Evolutionary conservation across 2,797 vertebrate species (phyloP).

Genomic region (Sphaeramia orbicularis): DNA sequence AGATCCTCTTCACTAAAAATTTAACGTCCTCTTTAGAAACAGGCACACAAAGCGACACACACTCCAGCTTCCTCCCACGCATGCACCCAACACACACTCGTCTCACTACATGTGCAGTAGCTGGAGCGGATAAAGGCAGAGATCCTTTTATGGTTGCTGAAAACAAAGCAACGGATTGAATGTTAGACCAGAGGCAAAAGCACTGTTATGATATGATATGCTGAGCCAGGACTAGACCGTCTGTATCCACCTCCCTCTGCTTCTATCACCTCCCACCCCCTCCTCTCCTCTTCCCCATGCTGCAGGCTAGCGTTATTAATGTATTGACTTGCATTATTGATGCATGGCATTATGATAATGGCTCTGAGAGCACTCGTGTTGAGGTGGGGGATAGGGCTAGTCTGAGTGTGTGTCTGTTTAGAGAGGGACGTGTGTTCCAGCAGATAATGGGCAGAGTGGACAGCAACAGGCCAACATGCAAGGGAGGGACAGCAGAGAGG

Average conservation of each 20-base stretch:
- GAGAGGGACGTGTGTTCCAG: constrained; percentile 30
- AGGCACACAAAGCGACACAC: constrained; percentile 6
- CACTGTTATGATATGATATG: constrained; percentile 55
- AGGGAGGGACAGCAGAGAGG: constrained; percentile 9
- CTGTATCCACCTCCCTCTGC: constrained; percentile 24
- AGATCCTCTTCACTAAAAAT: background rate
- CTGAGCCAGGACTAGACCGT: constrained; percentile 56
- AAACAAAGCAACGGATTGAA: constrained; percentile 59
- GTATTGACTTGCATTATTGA: constrained; percentile 89
- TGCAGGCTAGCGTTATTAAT: constrained; percentile 81
- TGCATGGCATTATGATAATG: constrained; percentile 87
- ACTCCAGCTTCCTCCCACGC: background rate
- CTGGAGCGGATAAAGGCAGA: constrained; percentile 21
- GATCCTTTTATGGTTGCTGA: constrained; percentile 68
- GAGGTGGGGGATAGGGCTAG: constrained; percentile 19
- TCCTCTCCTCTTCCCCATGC: constrained; percentile 21
- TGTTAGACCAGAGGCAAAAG: constrained; percentile 41
- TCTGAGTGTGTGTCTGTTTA: constrained; percentile 55
- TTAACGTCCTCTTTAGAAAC: background rate
- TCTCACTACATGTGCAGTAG: background rate
- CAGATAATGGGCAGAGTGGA: constrained; percentile 47
- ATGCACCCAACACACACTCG: constrained; percentile 28
- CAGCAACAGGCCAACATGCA: constrained; percentile 14
- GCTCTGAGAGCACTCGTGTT: constrained; percentile 76
- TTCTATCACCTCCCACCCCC: background rate